Conservation (phyloP, 2,888 invertebrate genomes). For the Heliconius hortense region DNA sequence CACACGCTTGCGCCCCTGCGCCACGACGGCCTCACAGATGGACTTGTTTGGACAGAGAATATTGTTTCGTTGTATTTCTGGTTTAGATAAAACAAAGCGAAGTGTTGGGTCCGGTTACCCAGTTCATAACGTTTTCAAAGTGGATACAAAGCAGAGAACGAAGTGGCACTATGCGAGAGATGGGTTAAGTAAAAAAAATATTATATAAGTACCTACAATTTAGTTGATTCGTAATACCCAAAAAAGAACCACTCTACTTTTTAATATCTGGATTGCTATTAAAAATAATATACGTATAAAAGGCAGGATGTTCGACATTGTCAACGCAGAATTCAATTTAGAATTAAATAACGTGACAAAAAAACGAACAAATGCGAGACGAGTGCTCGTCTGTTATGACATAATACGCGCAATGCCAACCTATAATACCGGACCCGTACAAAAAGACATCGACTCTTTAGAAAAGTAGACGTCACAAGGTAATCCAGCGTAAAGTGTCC, state of each 20-base stretch:
- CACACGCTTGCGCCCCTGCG: too few relatives aligned
- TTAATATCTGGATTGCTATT: slow-evolving; percentile 48
- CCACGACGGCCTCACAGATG: too few relatives aligned
- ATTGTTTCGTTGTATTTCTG: background rate
- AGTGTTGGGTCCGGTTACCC: background rate
- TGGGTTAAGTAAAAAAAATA: slow-evolving; percentile 4
- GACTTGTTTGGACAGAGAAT: background rate
- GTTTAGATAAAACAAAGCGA: background rate
- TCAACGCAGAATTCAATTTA: slow-evolving; percentile 77
- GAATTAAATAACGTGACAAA: slow-evolving; percentile 67
- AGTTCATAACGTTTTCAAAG: background rate
- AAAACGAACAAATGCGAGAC: slow-evolving; percentile 63
- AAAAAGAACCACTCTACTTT: slow-evolving; percentile 44
- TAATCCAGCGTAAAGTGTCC: slow-evolving; percentile 82
- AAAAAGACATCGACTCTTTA: slow-evolving; percentile 72
- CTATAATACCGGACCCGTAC: slow-evolving; percentile 68
- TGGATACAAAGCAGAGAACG: background rate
- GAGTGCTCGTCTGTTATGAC: slow-evolving; percentile 79
- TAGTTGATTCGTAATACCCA: slow-evolving; percentile 43
- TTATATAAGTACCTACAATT: slow-evolving; percentile 26
- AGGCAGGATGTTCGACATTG: slow-evolving; percentile 76
- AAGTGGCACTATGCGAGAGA: background rate
- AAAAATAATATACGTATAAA: slow-evolving; percentile 54
- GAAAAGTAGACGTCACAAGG: slow-evolving; percentile 71
- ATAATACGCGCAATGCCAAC: slow-evolving; percentile 79